These are phyloP conservation scores for Phycodurus eques DNA, from an alignment of 2,113 vertebrate genomes.

Conservation along the genomic window DNA sequence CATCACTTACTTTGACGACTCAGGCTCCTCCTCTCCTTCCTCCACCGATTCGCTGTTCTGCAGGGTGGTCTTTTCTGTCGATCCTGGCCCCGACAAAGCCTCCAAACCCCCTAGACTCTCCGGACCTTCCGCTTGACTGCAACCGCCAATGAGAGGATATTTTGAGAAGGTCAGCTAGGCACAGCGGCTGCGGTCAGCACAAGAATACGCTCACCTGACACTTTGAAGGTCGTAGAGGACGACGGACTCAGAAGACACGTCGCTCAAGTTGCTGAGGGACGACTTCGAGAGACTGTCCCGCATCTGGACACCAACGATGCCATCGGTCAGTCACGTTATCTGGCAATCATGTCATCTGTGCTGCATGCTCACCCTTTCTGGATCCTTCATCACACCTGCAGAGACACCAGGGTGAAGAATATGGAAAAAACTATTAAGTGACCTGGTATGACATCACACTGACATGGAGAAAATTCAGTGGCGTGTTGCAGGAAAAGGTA, in stretches of 20 bases:
- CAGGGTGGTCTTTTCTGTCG: constrained; percentile 18
- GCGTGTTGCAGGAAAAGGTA: too few species aligned
- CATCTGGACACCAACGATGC: constrained; percentile 18
- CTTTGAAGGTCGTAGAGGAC: constrained; percentile 78
- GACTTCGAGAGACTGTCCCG: constrained; percentile 79
- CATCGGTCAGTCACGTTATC: background rate
- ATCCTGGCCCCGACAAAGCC: constrained; percentile 32
- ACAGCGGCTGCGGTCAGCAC: background rate
- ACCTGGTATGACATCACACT: background rate
- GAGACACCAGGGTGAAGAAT: constrained; percentile 37
- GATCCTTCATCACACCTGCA: constrained; percentile 87
- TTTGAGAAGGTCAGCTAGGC: background rate
- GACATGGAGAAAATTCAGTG: background rate
- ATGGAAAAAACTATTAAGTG: background rate
- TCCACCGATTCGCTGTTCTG: constrained; percentile 53
- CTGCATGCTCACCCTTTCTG: constrained; percentile 78
- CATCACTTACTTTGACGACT: constrained; percentile 56
- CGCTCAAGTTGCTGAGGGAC: constrained; percentile 91
- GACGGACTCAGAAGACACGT: constrained; percentile 84
- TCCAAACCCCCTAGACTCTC: constrained; percentile 26
- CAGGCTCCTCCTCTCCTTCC: constrained; percentile 34
- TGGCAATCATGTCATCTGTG: background rate
- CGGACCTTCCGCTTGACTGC: constrained; percentile 33
- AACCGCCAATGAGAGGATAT: constrained; percentile 13
- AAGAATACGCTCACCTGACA: constrained; percentile 77